Conservation (phyloP, 2,888 invertebrate genomes). For the Drosophila sordidula region DNA sequence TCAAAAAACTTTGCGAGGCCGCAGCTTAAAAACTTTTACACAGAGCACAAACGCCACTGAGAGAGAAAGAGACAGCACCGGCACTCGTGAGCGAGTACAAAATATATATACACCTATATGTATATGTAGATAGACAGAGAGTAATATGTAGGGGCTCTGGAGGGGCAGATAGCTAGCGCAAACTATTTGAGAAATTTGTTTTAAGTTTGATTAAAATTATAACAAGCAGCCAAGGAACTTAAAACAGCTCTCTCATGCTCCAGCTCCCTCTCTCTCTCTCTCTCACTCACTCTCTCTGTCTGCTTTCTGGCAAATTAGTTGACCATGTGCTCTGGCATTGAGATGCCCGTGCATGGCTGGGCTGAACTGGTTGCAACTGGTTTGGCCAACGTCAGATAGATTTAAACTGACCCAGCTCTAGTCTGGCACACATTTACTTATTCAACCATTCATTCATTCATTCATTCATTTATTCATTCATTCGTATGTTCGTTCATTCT, state of each 20-base stretch:
- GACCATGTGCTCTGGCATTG: slow-evolving; percentile 40
- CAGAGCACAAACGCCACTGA: slow-evolving; percentile 23
- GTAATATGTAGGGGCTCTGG: background rate
- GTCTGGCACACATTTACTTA: slow-evolving; percentile 29
- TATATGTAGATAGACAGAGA: background rate
- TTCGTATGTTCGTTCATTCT: slow-evolving; percentile 32
- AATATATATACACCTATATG: background rate
- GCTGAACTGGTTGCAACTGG: slow-evolving; percentile 5
- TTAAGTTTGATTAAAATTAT: slow-evolving; percentile 70
- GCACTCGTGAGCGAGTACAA: background rate
- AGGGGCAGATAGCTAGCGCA: slow-evolving; percentile 30
- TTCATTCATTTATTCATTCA: slow-evolving; percentile 14
- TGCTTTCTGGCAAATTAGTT: slow-evolving; percentile 49
- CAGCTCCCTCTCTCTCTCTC: background rate
- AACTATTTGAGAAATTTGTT: slow-evolving; percentile 69
- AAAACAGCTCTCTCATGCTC: background rate
- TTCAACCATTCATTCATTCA: slow-evolving; percentile 50
- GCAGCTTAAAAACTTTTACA: slow-evolving; percentile 59
- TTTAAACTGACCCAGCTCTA: slow-evolving; percentile 32
- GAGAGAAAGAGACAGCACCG: background rate
- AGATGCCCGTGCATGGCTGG: slow-evolving; percentile 14
- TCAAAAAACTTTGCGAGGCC: slow-evolving; percentile 68
- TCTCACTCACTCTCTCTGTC: background rate
- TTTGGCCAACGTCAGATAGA: slow-evolving; percentile 9
- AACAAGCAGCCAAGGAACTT: slow-evolving; percentile 48